Base-by-base conservation (phyloP, 2,113 vertebrate genomes). In the Quiscalus mexicanus region DNA sequence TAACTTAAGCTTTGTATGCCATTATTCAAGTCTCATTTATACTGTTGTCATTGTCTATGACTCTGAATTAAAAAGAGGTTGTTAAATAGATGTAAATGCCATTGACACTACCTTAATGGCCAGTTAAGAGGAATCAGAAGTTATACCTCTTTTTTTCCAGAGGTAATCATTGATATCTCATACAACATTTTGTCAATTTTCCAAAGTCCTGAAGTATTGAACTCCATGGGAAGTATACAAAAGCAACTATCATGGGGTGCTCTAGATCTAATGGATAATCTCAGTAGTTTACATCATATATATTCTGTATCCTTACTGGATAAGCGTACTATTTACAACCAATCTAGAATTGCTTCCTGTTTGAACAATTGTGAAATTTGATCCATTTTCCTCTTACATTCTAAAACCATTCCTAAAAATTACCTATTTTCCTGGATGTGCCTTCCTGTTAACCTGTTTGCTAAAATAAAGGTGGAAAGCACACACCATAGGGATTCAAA, bases 361-460 rank as follows among this genome's bases (percentile, higher is more conserved):
- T 76, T 59, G 33, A 86, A 70, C 7, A 63, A 30, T 6, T 42
- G 9, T 81, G 45, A 93, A 67, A 85, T 68, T 2, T 68, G 4
- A 68, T 63, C 31, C 6, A 20, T 11, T 71, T 60, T 69, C n/a
- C n/a, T n/a, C 47, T 41, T 42, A 33, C 27, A 70, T 39, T 45
- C 10, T 56, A 62, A 82, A 84, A 59, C 3, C 12, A 1, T 44
- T 80, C 17, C 37, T 69, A 71, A 84, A 91, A 89, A 64, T 84
- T n/a, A 50, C 31, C 21, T 60, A 0, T 58, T 95, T 91, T 85
- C 53, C 28, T 83, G 12, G 3, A 50, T 71, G 9, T 45, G 28
- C 79, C n/a, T 62, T 73, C 70, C 33, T 88, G 35, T 95, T 93
- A 94, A 42, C 30, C 21, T 77, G 16, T 91, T 96, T 93, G 39